Percentiles rank a stretch among this genome's conserved stretches.
phyloP scores from a whole-genome alignment of 1,140 invertebrate species.

The Drosophila pseudoananassae region DNA sequence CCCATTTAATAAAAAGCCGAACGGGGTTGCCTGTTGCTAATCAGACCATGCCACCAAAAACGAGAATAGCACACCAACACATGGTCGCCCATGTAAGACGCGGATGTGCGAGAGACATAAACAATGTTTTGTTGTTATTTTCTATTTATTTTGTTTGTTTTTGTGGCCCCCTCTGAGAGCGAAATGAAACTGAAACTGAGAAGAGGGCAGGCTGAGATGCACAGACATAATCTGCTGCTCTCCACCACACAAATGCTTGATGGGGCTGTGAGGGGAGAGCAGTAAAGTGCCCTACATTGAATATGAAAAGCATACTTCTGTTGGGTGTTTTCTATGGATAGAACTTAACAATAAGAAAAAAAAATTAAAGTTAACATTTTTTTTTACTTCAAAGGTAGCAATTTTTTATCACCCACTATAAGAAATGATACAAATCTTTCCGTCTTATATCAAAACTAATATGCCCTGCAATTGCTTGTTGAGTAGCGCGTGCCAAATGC shows the following conservation, averaged over 20 bases:
- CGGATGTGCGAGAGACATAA: conserved; percentile 25
- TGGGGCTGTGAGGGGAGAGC: neutral
- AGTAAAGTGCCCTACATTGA: conserved; percentile 16
- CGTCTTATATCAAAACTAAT: conserved; percentile 1
- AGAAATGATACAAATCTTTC: too few relatives aligned
- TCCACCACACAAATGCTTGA: neutral
- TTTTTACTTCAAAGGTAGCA: too few relatives aligned
- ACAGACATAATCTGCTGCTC: conserved; percentile 23
- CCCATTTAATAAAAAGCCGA: conserved; percentile 53
- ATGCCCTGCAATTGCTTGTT: conserved; percentile 17
- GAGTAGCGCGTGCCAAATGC: conserved; percentile 38
- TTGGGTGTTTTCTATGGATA: too few relatives aligned
- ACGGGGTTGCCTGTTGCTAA: conserved; percentile 63
- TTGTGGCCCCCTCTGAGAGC: conserved; percentile 11
- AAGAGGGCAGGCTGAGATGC: neutral
- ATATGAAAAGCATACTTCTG: neutral
- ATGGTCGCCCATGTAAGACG: conserved; percentile 15
- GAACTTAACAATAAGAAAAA: too few relatives aligned
- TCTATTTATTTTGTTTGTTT: conserved; percentile 3
- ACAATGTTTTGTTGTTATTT: conserved; percentile 39
- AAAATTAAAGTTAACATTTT: too few relatives aligned
- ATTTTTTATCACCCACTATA: too few relatives aligned
- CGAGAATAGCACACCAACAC: conserved; percentile 51
- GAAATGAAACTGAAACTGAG: neutral
- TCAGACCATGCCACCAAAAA: conserved; percentile 63